Evolutionary conservation across 2,113 vertebrate genomes (phyloP).

Genomic region (Mirounga angustirostris): DNA sequence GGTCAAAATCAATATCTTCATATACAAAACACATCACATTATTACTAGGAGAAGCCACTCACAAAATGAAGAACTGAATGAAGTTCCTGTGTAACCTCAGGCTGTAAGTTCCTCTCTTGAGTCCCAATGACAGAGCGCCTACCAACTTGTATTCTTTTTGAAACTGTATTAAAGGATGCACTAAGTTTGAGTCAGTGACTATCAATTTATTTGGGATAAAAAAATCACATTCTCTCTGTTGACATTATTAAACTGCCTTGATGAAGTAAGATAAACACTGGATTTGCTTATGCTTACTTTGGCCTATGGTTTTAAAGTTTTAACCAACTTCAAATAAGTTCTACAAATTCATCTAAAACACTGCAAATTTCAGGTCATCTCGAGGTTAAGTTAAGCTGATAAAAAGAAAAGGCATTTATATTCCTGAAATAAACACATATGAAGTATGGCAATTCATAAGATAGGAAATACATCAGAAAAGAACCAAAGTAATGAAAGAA

Average conservation of each 20-base stretch:
- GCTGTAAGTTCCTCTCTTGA: neutral
- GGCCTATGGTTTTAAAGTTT: slow-evolving; percentile 16
- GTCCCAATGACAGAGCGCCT: neutral
- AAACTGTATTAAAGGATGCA: neutral
- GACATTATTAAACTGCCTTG: slow-evolving; percentile 6
- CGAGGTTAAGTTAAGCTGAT: slow-evolving; percentile 1
- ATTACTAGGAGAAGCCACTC: neutral
- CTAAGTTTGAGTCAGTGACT: neutral
- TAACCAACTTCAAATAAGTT: neutral
- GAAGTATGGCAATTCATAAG: neutral
- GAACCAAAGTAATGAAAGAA: neutral
- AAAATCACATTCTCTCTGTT: neutral
- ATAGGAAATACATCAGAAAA: neutral
- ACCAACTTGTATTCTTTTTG: neutral
- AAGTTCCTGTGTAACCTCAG: neutral
- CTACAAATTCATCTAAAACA: neutral
- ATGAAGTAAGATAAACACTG: neutral
- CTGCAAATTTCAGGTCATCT: neutral
- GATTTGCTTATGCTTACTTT: slow-evolving; percentile 14
- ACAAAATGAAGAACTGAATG: neutral
- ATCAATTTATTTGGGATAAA: neutral
- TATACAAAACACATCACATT: neutral
- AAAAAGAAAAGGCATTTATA: slow-evolving; percentile 3
- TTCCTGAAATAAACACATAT: neutral
- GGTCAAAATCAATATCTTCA: neutral